These are phyloP conservation scores for Cyclina sinensis DNA, from an alignment of 1,140 invertebrate genomes.

Conservation along the genomic window DNA sequence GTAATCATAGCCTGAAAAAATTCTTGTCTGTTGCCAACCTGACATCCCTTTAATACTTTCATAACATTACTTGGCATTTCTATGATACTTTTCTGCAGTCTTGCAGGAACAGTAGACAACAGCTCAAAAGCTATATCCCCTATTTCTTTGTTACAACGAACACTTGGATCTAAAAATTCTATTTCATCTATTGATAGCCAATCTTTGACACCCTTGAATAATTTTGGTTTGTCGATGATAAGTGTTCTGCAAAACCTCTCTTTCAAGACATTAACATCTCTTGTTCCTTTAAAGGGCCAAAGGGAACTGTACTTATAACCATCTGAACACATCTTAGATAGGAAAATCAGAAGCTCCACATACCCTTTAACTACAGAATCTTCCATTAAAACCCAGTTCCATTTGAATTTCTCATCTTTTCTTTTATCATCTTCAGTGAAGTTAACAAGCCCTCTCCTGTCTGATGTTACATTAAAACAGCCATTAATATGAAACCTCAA, in stretches of 20 bases:
- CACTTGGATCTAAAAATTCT: not conserved
- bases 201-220: not conserved
- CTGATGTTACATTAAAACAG: constrained; percentile 73
- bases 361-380: constrained; percentile 44
- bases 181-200: not conserved
- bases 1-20: not conserved
- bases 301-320: not conserved
- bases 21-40: not conserved
- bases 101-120: not conserved
- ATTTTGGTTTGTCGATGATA: not conserved
- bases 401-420: constrained; percentile 34
- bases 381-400: constrained; percentile 46
- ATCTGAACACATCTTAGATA: not conserved
- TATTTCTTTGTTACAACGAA: constrained; percentile 4
- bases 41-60: not conserved
- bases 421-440: constrained; percentile 70
- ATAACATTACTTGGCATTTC: constrained; percentile 19
- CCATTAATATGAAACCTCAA: constrained; percentile 78
- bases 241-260: not conserved
- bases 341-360: not conserved
- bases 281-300: not conserved
- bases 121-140: not conserved
- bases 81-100: not conserved
- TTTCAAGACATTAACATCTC: not conserved
- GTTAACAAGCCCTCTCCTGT: constrained; percentile 68